Conservation (phyloP, 2,113 vertebrate species). For the Sciurus niger region DNA sequence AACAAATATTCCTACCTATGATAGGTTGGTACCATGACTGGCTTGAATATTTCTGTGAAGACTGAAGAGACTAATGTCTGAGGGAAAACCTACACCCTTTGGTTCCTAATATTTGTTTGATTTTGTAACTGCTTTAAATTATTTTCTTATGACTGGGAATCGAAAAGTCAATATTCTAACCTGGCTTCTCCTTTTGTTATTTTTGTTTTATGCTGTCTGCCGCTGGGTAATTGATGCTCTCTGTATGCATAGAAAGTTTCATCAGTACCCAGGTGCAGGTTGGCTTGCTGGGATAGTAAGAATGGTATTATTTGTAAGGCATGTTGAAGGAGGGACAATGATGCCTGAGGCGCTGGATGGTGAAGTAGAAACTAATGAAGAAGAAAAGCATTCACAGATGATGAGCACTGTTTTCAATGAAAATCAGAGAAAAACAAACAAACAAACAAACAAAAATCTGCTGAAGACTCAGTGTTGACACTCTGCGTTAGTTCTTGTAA, state of each 20-base stretch:
- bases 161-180: not conserved
- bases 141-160: not conserved
- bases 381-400: not conserved
- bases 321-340: not conserved
- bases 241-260: not conserved
- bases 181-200: not conserved
- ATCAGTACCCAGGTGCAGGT: not conserved
- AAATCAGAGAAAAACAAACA: not conserved
- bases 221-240: not conserved
- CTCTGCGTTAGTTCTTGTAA: not conserved
- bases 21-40: not conserved
- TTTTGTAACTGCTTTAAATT: conserved; percentile 42
- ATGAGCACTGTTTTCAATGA: not conserved
- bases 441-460: no score
- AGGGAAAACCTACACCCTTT: conserved; percentile 51
- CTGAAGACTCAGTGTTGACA: no score
- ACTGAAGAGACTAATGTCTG: conserved; percentile 24
- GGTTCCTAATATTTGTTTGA: conserved; percentile 66
- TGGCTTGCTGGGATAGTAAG: not conserved
- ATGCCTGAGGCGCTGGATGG: not conserved
- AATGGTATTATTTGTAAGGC: not conserved
- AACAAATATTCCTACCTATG: not conserved
- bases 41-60: not conserved
- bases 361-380: not conserved
- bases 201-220: not conserved